A percentile compares a stretch with the other conserved stretches of the same genome.
Conservation (phyloP, 1,140 invertebrate genomes). For the Archivesica marissinica region DNA sequence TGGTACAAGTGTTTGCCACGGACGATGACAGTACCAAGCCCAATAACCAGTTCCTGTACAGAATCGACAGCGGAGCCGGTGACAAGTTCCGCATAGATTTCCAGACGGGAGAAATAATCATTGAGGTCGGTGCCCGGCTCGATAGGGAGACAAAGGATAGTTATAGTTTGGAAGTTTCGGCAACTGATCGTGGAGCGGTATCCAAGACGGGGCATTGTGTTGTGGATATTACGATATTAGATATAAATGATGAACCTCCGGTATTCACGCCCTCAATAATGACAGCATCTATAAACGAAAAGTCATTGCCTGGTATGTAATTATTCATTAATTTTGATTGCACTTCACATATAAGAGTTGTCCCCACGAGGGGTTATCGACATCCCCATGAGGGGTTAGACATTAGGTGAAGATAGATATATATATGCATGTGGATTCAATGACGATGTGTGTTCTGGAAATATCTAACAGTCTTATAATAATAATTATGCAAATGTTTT, state of each 20-base stretch:
- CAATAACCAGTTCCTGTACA: slow-evolving; percentile 75
- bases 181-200: slow-evolving; percentile 72
- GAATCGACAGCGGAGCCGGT: slow-evolving; percentile 74
- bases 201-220: slow-evolving; percentile 60
- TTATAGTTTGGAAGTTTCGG: slow-evolving; percentile 70
- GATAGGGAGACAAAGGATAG: slow-evolving; percentile 68
- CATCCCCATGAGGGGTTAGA: no score
- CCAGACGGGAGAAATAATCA: slow-evolving; percentile 67
- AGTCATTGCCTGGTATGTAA: slow-evolving; percentile 4
- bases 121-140: slow-evolving; percentile 71
- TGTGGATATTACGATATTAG: slow-evolving; percentile 64
- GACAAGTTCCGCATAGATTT: slow-evolving; percentile 78
- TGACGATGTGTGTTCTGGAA: no score
- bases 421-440: no score
- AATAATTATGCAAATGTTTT: no score
- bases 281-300: neutral
- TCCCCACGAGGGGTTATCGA: no score
- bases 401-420: no score
- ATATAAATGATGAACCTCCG: slow-evolving; percentile 73
- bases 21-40: slow-evolving; percentile 71
- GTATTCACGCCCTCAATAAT: slow-evolving; percentile 26
- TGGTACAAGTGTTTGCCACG: slow-evolving; percentile 67
- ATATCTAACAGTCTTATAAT: no score
- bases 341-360: no score
- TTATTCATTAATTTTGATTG: no score